Conservation (phyloP, 2,888 invertebrate genomes). For the Lomographa bimaculata region DNA sequence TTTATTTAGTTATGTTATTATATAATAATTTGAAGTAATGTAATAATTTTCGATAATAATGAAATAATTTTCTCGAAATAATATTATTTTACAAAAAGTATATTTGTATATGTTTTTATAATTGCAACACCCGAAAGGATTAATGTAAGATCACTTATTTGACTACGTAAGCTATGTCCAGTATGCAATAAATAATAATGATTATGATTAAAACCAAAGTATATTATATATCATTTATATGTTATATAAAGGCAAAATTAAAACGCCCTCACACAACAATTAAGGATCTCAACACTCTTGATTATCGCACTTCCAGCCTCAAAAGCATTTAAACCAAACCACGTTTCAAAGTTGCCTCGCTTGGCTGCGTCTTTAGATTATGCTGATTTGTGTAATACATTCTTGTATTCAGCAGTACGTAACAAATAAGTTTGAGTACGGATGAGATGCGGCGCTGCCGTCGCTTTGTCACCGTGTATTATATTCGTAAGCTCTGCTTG, state of each 20-base stretch:
- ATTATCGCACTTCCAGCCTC: constrained; percentile 23
- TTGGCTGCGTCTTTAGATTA: constrained; percentile 27
- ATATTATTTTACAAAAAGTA: too few species aligned
- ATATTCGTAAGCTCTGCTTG: constrained; percentile 29
- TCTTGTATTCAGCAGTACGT: constrained; percentile 30
- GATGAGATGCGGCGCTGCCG: constrained; percentile 28
- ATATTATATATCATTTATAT: too few species aligned
- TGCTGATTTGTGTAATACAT: constrained; percentile 32
- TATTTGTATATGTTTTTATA: too few species aligned
- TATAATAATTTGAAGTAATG: too few species aligned
- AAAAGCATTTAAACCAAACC: constrained; percentile 24
- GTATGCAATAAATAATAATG: too few species aligned
- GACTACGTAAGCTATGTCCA: too few species aligned
- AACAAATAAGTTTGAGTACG: constrained; percentile 35
- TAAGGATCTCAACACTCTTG: constrained; percentile 16
- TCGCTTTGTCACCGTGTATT: constrained; percentile 32
- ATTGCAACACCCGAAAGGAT: too few species aligned
- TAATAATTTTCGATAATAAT: too few species aligned
- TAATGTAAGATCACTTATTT: too few species aligned
- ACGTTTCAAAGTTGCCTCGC: constrained; percentile 21
- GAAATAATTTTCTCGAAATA: too few species aligned
- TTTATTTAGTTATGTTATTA: too few species aligned
- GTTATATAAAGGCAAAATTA: constrained; percentile 4
- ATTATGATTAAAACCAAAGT: too few species aligned
- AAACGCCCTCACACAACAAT: constrained; percentile 14